Evolutionary conservation across 1,140 invertebrate species (phyloP).

Genomic region (Drosophila teissieri): DNA sequence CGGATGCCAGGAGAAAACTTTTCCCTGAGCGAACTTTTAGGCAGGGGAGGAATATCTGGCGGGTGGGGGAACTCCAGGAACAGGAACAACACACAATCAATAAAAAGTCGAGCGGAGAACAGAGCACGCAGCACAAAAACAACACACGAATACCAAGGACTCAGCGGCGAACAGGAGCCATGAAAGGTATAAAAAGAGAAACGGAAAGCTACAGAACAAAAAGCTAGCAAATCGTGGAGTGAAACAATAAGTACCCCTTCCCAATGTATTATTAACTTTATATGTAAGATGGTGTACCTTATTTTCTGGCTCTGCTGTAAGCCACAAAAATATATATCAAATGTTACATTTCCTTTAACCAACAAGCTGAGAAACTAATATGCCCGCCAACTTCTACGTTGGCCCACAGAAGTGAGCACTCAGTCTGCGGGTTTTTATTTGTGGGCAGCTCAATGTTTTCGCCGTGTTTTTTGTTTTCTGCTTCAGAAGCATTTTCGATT

Average conservation of each 20-base stretch:
- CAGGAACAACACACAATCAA: slow-evolving; percentile 65
- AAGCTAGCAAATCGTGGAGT: too few relatives aligned
- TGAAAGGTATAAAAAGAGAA: slow-evolving; percentile 14
- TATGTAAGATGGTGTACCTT: too few relatives aligned
- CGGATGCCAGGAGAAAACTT: slow-evolving; percentile 47
- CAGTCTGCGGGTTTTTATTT: slow-evolving; percentile 31
- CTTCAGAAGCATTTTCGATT: slow-evolving; percentile 35
- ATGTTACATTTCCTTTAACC: background rate
- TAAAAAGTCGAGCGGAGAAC: slow-evolving; percentile 55
- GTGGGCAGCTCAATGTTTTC: slow-evolving; percentile 34
- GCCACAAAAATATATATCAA: background rate
- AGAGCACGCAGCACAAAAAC: slow-evolving; percentile 50
- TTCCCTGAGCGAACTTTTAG: slow-evolving; percentile 20
- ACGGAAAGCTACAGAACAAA: slow-evolving; percentile 1
- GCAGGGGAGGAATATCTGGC: slow-evolving; percentile 8
- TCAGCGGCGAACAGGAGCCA: slow-evolving; percentile 19
- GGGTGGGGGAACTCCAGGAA: slow-evolving; percentile 12
- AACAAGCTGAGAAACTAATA: background rate
- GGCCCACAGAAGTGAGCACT: slow-evolving; percentile 36
- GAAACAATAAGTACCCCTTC: background rate
- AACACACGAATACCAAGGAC: slow-evolving; percentile 21
- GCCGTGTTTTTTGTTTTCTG: slow-evolving; percentile 13
- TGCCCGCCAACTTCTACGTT: background rate
- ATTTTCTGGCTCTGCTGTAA: too few relatives aligned
- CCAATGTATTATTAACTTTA: background rate